Conservation (phyloP, 2,797 vertebrate genomes). For the Tiaroga cobitis region DNA sequence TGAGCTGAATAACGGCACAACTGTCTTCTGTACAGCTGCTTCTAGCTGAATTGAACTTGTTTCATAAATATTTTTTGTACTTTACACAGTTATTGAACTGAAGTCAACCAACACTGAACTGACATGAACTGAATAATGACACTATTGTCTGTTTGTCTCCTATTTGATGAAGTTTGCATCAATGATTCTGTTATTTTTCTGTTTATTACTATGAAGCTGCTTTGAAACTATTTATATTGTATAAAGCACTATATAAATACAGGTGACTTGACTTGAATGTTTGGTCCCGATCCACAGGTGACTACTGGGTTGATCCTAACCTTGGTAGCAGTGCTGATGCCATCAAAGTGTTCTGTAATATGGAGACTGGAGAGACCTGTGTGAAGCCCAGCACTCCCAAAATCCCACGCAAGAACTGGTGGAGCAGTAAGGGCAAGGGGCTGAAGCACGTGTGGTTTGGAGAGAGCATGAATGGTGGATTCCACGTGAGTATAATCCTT, state of each 20-base stretch:
- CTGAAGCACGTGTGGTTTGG: conserved; percentile 96
- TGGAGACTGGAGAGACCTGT: conserved; percentile 95
- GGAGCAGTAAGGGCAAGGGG: conserved; percentile 91
- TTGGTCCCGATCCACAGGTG: conserved; percentile 73
- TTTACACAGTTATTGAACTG: background rate
- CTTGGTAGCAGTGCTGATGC: conserved; percentile 92
- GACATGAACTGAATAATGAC: background rate
- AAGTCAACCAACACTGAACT: too few species aligned
- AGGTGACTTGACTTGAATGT: background rate
- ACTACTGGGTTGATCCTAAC: conserved; percentile 98
- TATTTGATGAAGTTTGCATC: background rate
- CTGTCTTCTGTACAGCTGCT: background rate
- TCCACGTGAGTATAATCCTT: conserved; percentile 84
- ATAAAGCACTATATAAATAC: background rate
- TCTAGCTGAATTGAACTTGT: background rate
- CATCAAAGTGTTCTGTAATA: conserved; percentile 97
- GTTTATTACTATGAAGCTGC: background rate
- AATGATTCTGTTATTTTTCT: background rate
- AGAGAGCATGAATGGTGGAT: conserved; percentile 93
- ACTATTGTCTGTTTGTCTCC: background rate
- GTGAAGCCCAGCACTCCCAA: conserved; percentile 88
- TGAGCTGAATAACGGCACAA: background rate
- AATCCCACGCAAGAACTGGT: conserved; percentile 97
- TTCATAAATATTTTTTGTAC: background rate
- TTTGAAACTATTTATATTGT: background rate